phyloP scores from a whole-genome alignment of 35 echinoderm and acorn worm species.

The Heliocidaris tuberculata region DNA sequence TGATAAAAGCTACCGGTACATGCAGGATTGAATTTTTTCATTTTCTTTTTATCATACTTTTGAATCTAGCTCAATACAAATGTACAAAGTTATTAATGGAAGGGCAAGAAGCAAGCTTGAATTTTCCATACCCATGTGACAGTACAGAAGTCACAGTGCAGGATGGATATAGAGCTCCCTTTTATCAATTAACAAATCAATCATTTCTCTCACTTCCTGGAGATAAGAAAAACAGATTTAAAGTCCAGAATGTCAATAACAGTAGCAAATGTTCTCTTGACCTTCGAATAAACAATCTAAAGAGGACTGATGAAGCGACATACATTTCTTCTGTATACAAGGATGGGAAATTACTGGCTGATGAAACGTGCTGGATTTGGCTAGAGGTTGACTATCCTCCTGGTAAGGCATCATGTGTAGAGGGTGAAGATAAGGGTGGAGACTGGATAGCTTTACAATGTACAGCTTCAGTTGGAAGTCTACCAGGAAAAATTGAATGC shows the following conservation, averaged over 20 bases:
- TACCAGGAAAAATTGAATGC: no score
- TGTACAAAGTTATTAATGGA: no score
- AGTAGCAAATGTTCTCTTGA: not conserved
- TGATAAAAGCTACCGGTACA: no score
- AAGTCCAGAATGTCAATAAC: not conserved
- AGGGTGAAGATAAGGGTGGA: no score
- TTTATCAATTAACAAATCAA: not conserved
- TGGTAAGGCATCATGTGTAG: not conserved
- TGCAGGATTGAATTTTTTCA: no score
- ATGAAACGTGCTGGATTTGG: not conserved
- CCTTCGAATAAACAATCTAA: not conserved
- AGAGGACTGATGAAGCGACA: not conserved
- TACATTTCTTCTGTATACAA: not conserved
- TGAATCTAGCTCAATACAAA: no score
- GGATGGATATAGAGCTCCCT: not conserved
- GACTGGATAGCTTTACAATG: no score
- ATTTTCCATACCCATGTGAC: not conserved
- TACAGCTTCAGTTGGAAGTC: no score
- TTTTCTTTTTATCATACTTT: no score
- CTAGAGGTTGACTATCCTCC: not conserved
- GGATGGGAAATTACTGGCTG: not conserved
- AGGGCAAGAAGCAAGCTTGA: not conserved
- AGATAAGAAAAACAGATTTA: not conserved
- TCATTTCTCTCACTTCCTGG: not conserved
- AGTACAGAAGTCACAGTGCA: not conserved